Evolutionary conservation across 2,797 vertebrate genomes (phyloP), one percentile per base, ranked within the genome.

Genomic region (Diplodus puntazzo): DNA sequence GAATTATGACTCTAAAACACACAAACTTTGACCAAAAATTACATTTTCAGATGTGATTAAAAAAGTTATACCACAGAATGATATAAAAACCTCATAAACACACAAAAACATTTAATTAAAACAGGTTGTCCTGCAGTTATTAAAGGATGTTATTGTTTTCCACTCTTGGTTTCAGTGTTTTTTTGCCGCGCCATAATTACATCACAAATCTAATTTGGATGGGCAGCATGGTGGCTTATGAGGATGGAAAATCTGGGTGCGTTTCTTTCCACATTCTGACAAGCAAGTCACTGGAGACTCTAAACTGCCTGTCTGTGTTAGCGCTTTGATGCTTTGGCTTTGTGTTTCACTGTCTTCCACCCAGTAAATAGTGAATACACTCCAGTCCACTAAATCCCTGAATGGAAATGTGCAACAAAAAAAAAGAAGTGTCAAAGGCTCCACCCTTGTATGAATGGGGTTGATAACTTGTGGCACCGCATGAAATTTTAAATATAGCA

Each of bases 281-380:
- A 70, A 80, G 63, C 23, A 43, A 52, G 16, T 53, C 77, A 60
- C 77, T 54, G 12, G 60, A 81, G 86, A 83, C 81, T 81, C 53
- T 65, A 74, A 79, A 77, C 50, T 66, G 78, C 68, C 52, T 83
- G 68, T 66, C 48, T 74, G 60, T 70, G 55, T 43, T 60, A 63
- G 18, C 34, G 61, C 78, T 82, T 77, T 81, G 75, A 80, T 71
- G 27, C 55, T 74, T 49, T 69, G 70, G 64, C 69, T 82, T 72
- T 80, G 52, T 69, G 70, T 72, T 80, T 79, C 57, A 34, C 62
- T 53, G 65, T 54, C 39, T 80, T 75, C 54, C 27, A 25, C 46
- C 42, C 54, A 54, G 66, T n/a, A 71, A 75, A 71, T 18, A 59
- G 18, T 80, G 53, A 39, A 73, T 57, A 54, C 27, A 49, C 42